Evolutionary conservation across 1,140 invertebrate genomes (phyloP).

Genomic region (Papilio machaon): DNA sequence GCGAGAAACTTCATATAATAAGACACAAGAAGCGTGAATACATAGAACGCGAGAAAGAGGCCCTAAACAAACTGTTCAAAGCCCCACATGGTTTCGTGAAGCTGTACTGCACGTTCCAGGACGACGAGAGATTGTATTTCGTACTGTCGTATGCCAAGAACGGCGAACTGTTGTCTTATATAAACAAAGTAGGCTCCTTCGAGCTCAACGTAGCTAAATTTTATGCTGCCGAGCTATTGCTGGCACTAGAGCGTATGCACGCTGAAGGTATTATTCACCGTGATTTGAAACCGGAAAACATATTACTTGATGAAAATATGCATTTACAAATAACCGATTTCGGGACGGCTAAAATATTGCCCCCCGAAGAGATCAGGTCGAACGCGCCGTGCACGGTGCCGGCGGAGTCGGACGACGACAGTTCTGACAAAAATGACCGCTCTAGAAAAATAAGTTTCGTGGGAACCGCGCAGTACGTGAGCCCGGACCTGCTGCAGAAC

Average conservation of each 20-base stretch:
- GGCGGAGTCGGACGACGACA: slow-evolving; percentile 56
- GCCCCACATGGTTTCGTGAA: slow-evolving; percentile 93
- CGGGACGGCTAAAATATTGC: slow-evolving; percentile 95
- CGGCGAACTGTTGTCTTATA: slow-evolving; percentile 95
- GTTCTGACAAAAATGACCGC: slow-evolving; percentile 65
- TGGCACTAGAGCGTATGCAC: slow-evolving; percentile 96
- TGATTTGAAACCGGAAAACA: slow-evolving; percentile 95
- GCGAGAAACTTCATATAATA: slow-evolving; percentile 96
- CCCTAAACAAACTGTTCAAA: slow-evolving; percentile 89
- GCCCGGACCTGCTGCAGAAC: slow-evolving; percentile 95
- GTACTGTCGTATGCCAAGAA: slow-evolving; percentile 97
- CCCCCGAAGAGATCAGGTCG: slow-evolving; percentile 68
- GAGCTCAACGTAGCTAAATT: slow-evolving; percentile 94
- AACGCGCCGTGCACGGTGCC: slow-evolving; percentile 49
- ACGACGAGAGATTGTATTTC: slow-evolving; percentile 96
- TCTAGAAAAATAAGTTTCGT: slow-evolving; percentile 94
- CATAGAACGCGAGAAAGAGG: slow-evolving; percentile 96
- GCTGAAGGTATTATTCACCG: slow-evolving; percentile 95
- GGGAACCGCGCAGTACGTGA: slow-evolving; percentile 99
- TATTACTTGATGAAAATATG: slow-evolving; percentile 95
- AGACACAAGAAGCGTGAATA: slow-evolving; percentile 96
- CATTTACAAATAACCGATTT: slow-evolving; percentile 99
- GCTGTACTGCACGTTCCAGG: slow-evolving; percentile 98
- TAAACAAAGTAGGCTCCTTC: slow-evolving; percentile 95
- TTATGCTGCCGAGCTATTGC: slow-evolving; percentile 96